Base-by-base conservation (phyloP, 2,888 invertebrate species). In the Creontiades dilutus region DNA sequence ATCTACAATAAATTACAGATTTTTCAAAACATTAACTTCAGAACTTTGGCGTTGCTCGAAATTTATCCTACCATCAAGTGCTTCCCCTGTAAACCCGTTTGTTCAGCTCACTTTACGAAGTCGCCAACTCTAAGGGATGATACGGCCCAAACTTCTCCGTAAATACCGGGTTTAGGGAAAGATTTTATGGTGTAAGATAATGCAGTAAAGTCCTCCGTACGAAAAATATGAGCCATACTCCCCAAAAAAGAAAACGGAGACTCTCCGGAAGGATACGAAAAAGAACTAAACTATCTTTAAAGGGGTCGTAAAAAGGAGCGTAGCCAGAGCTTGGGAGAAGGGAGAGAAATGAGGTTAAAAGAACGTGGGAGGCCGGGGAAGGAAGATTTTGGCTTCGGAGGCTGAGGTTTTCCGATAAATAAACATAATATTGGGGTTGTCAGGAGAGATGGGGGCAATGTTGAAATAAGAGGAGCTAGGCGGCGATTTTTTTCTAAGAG, bases 341-440 rank as follows among this genome's bases (percentile, higher is more conserved):
- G 78, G 23, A 13, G 78, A 78, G 14, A 23, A 46, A 78, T 14
- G 78, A 78, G 28, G 37, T 9, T 2, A 28, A 78, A 78, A 78
- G n/a, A 78, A 78, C 23, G 68, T n/a, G 19, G n/a, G 78, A 28
- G n/a, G n/a, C n/a, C 28, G n/a, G 78, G 37, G 78, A 13, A 7
- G 3, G 1, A 14, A 78, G 78, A 78, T 78, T 78, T 78, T 13
- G 78, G 37, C 37, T 13, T 46, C 14, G n/a, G 23, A 12, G 46
- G 78, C 37, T 78, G 78, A 78, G 78, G 78, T 78, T 78, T 78
- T n/a, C n/a, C 78, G 78, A 78, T 78, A 78, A 78, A 78, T 78
- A 78, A 78, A 78, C 78, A 28, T 78, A 4, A 78, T 78, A 46
- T 78, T 7, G n/a, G n/a, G 61, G 19, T 61, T 61, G 78, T 28